Evolutionary conservation across 2,797 vertebrate genomes (phyloP).

Genomic region (Chaetodon trifasciatus): DNA sequence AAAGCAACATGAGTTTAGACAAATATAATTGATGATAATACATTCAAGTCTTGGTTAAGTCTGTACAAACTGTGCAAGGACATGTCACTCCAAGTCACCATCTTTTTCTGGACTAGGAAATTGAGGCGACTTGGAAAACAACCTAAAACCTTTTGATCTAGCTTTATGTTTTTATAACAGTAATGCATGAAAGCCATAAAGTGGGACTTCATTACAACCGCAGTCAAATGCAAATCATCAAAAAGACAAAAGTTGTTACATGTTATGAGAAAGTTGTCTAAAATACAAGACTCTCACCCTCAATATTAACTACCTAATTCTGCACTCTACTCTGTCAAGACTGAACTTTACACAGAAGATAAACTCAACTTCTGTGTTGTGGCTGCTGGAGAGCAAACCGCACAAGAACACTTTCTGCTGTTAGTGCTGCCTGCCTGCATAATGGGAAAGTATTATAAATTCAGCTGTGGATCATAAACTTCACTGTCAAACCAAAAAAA

Average conservation of each 20-base stretch:
- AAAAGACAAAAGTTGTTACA: background rate
- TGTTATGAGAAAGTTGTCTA: background rate
- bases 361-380: background rate
- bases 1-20: background rate
- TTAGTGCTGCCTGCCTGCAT: background rate
- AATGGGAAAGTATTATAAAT: conserved; percentile 2
- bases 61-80: background rate
- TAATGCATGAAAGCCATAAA: background rate
- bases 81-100: background rate
- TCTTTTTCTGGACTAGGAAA: background rate
- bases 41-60: background rate
- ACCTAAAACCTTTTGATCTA: no score
- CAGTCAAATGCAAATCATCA: background rate
- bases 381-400: background rate
- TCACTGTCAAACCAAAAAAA: background rate
- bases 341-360: conserved; percentile 6
- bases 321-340: background rate
- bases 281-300: background rate
- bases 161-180: no score
- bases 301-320: background rate
- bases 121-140: background rate
- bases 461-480: conserved; percentile 29
- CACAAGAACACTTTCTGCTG: conserved; percentile 2
- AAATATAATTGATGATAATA: background rate
- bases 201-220: background rate